Evolutionary conservation across 1,140 invertebrate species (phyloP), one percentile per base, ranked within the genome.

Genomic region (Phymastichus coffea): DNA sequence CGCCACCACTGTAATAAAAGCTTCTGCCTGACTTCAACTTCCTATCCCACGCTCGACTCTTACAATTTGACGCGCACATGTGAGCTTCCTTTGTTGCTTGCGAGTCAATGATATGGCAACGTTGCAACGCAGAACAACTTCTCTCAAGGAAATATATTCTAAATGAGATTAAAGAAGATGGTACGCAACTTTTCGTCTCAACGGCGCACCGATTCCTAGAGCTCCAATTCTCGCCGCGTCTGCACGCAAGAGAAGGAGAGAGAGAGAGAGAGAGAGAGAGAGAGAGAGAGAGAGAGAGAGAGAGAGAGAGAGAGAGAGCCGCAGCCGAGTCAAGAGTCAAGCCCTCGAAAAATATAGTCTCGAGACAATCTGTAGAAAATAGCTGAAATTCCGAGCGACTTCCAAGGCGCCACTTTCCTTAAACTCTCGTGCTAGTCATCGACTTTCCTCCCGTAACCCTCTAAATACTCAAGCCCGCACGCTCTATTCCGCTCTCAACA

Each of bases 381-480:
- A 70, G 65, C 69, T 74, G 62, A 66, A 78, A 78, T 77, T 79
- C 76, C 75, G 70, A n/a, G n/a, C n/a, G n/a, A n/a, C n/a, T n/a
- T n/a, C 66, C 66, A 64, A 56, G 66, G 67, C 67, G 65, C 66
- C 64, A 54, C 47, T 41, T 28, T 33, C 30, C 19, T 57, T 62
- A 22, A 55, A 61, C 61, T 63, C n/a, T n/a, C n/a, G n/a, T n/a
- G n/a, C n/a, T n/a, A n/a, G n/a, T n/a, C n/a, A n/a, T n/a, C n/a
- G n/a, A n/a, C n/a, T n/a, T n/a, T n/a, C n/a, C n/a, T n/a, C n/a
- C n/a, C n/a, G n/a, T n/a, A n/a, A n/a, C n/a, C n/a, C n/a, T n/a
- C n/a, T n/a, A n/a, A n/a, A n/a, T n/a, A n/a, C n/a, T n/a, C n/a
- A n/a, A n/a, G n/a, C n/a, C n/a, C n/a, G n/a, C n/a, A n/a, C n/a